A percentile compares a stretch with the other conserved stretches of the same genome.
Conservation (phyloP, 23 tunicate species). For the Diplosoma virens region DNA sequence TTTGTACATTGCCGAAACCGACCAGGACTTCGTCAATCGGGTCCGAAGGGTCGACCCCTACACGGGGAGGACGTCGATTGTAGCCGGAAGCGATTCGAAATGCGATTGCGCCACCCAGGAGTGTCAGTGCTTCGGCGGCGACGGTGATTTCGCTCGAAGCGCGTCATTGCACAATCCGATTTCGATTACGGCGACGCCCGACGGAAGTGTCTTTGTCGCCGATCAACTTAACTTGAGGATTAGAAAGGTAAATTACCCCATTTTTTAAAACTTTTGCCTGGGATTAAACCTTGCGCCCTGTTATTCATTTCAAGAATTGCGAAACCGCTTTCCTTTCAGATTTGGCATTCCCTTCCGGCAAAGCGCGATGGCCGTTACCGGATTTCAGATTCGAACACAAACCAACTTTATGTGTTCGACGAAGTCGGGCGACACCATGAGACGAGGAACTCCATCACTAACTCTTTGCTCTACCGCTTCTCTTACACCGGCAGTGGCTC, state of each 20-base stretch:
- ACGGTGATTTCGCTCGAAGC: slow-evolving; percentile 87
- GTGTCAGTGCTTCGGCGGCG: slow-evolving; percentile 83
- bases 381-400: slow-evolving; percentile 82
- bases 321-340: too few species aligned
- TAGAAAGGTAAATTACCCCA: slow-evolving; percentile 82
- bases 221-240: slow-evolving; percentile 82
- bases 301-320: too few species aligned
- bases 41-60: slow-evolving; percentile 64
- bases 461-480: slow-evolving; percentile 60
- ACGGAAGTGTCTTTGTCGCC: slow-evolving; percentile 69
- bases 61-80: slow-evolving; percentile 64
- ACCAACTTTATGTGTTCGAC: slow-evolving; percentile 79
- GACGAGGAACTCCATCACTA: slow-evolving; percentile 89
- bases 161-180: slow-evolving; percentile 67
- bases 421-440: slow-evolving; percentile 58
- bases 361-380: slow-evolving; percentile 37
- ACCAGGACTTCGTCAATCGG: slow-evolving; percentile 56
- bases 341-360: slow-evolving; percentile 45
- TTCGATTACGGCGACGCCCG: slow-evolving; percentile 68
- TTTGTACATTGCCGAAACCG: slow-evolving; percentile 74
- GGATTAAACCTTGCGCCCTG: too few species aligned
- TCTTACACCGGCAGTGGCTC: slow-evolving; percentile 36
- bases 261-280: too few species aligned
- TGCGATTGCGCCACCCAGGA: slow-evolving; percentile 83
- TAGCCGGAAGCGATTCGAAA: slow-evolving; percentile 71